Conservation (phyloP, 1,140 invertebrate species). For the Drosophila quadrilineata region DNA sequence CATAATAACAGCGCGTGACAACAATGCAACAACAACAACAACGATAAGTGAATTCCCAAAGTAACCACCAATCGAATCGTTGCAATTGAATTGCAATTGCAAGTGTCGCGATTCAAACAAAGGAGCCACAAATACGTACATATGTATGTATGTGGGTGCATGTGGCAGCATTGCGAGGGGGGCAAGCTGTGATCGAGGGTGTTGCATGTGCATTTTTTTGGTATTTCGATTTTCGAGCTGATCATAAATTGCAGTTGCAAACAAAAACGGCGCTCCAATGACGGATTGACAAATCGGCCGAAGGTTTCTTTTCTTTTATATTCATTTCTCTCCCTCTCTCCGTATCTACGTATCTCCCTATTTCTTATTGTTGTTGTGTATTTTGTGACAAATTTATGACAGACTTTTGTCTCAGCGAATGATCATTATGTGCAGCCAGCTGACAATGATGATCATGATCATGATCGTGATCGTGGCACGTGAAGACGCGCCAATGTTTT, state of each 20-base stretch:
- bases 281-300: slow-evolving; percentile 71
- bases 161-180: too few species aligned
- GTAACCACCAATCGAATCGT: slow-evolving; percentile 20
- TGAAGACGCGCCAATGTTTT: slow-evolving; percentile 77
- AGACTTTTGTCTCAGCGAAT: slow-evolving; percentile 43
- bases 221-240: slow-evolving; percentile 12
- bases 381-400: slow-evolving; percentile 77
- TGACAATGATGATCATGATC: slow-evolving; percentile 43
- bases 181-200: too few species aligned
- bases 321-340: neutral
- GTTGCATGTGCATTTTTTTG: too few species aligned
- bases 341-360: slow-evolving; percentile 27
- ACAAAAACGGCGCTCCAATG: slow-evolving; percentile 73
- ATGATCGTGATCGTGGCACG: slow-evolving; percentile 56
- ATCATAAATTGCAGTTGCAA: slow-evolving; percentile 50
- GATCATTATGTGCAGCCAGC: slow-evolving; percentile 17
- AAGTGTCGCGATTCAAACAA: slow-evolving; percentile 7
- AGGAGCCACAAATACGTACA: slow-evolving; percentile 32
- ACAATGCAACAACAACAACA: slow-evolving; percentile 34
- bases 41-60: neutral
- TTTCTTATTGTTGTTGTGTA: too few species aligned
- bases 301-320: neutral
- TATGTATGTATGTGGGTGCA: too few species aligned
- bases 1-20: slow-evolving; percentile 78
- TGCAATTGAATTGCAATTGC: slow-evolving; percentile 42